Percentiles rank a stretch among this genome's conserved stretches.
These are phyloP conservation scores for Morpho achilles DNA, from an alignment of 2,888 invertebrate genomes.

Conservation along the genomic window DNA sequence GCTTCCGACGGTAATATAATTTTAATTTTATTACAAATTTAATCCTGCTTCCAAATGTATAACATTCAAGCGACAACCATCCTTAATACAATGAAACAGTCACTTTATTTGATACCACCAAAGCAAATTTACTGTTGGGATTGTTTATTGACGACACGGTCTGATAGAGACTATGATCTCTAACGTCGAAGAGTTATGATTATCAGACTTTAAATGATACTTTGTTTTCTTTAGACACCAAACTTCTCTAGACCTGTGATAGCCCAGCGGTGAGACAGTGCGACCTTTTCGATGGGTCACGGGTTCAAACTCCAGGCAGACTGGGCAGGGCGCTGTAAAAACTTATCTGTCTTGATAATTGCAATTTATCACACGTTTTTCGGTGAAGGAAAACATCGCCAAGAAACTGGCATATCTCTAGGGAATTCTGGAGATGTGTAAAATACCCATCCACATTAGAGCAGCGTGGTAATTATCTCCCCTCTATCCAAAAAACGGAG, in stretches of 20 bases:
- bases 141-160: constrained; percentile 43
- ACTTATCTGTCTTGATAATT: no score
- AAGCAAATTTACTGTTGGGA: constrained; percentile 23
- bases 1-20: constrained; percentile 43
- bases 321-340: no score
- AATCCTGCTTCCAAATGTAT: constrained; percentile 20
- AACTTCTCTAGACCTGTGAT: not conserved
- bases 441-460: not conserved
- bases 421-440: no score
- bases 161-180: constrained; percentile 43
- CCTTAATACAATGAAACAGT: constrained; percentile 17
- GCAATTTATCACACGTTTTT: no score
- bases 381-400: no score
- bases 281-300: no score
- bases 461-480: not conserved
- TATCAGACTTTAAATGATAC: constrained; percentile 21
- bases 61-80: constrained; percentile 19
- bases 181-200: constrained; percentile 30
- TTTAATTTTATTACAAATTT: constrained; percentile 35
- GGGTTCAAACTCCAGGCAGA: no score
- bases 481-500: not conserved
- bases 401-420: no score
- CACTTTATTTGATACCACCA: not conserved
- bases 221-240: constrained; percentile 17
- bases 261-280: no score